Evolutionary conservation across 2,888 invertebrate species (phyloP), one percentile per base, ranked within the genome.

Genomic region (Dolichomitus sp.): DNA sequence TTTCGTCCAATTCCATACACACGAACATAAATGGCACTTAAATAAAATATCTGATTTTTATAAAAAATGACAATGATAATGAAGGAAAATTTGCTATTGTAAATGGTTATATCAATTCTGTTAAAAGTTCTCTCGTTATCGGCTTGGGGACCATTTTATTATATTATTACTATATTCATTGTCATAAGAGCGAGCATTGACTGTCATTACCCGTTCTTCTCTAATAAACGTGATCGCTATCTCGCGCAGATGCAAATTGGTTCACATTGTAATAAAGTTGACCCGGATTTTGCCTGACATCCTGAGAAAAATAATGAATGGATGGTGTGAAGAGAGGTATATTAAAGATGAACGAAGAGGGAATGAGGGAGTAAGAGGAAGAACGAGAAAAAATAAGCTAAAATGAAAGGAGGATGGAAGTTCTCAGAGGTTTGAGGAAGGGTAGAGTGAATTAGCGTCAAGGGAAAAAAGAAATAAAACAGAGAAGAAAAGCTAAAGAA

Each of bases 221-320:
- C 59, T 7, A 40, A 61, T 48, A 50, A 59, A 52, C 19, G 17
- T 52, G 33, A 33, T 23, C 19, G 45, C 40, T 14, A 48, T 48
- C 45, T 72, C 45, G 19, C 7, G 65, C 17, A 12, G 54, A 61
- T 42, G 40, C 66, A 69, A 83, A 72, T 65, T 65, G 48, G 19
- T 59, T 54, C 30, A 42, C 30, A 72, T 72, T 59, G 11, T 59
- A 57, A 80, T 57, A 57, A 69, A 74, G 61, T 69, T 70, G 61
- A 70, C 73, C 48, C 27, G 52, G 54, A 76, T 80, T 77, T 80
- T 61, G 45, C 52, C 52, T 54, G 66, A 69, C 66, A 23, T 70
- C n/a, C 70, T n/a, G 45, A 33, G 63, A 74, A 69, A 74, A 72
- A 65, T 70, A 79, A 79, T 54, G 70, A 73, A 82, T 70, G 69